Evolutionary conservation across 2,113 vertebrate species (phyloP).

Genomic region (Antechinus flavipes): DNA sequence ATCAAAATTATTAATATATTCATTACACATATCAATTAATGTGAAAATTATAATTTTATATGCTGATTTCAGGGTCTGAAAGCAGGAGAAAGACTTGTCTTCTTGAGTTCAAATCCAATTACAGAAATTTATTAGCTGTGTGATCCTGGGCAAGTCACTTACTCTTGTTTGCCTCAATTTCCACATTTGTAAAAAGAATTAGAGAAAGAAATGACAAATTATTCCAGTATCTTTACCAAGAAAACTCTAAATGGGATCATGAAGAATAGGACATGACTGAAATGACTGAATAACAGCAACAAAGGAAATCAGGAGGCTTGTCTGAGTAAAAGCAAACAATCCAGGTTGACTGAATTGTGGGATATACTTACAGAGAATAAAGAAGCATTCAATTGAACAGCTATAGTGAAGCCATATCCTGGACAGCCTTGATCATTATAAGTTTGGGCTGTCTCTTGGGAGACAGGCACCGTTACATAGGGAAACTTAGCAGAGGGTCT

Average conservation of each 20-base stretch:
- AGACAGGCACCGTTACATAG: neutral
- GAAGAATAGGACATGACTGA: neutral
- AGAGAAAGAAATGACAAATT: neutral
- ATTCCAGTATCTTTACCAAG: neutral
- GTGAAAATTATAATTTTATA: no score
- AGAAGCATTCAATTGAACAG: neutral
- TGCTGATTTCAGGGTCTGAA: neutral
- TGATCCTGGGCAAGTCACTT: neutral
- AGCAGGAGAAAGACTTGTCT: neutral
- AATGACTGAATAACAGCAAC: neutral
- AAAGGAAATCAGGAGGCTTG: neutral
- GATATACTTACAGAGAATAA: neutral
- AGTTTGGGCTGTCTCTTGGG: neutral
- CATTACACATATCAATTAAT: no score
- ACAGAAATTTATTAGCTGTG: neutral
- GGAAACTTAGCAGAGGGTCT: neutral
- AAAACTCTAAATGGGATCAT: neutral
- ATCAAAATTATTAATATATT: no score
- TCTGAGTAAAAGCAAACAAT: neutral
- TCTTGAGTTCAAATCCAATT: neutral
- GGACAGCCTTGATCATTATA: neutral
- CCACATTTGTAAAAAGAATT: neutral
- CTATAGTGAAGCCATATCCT: neutral
- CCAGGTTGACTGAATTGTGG: neutral
- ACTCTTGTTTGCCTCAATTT: neutral